Percentiles rank a stretch among this genome's conserved stretches.
Evolutionary conservation across 1,140 invertebrate species (phyloP).

Genomic region (Calephelis virginiensis): DNA sequence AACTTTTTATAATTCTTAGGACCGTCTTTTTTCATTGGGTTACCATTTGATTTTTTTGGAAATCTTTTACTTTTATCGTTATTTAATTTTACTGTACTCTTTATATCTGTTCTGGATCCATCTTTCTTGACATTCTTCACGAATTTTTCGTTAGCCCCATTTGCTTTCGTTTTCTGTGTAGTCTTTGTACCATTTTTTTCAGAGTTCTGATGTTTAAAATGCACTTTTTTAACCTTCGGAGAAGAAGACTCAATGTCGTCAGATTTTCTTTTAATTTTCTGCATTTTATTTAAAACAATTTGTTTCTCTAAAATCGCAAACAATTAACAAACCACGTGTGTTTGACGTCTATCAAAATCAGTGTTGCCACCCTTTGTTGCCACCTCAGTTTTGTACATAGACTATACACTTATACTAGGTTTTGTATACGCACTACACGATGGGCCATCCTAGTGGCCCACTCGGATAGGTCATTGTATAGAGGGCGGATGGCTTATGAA

Average conservation of each 20-base stretch:
- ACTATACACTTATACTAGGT: no score
- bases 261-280: slow-evolving; percentile 10
- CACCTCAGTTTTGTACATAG: no score
- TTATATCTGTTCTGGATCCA: neutral
- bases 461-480: no score
- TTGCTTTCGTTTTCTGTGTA: no score
- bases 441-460: no score
- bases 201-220: neutral
- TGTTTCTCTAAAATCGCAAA: no score
- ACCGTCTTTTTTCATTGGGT: neutral
- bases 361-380: no score
- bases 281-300: neutral
- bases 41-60: neutral
- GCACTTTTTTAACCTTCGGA: neutral
- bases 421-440: no score
- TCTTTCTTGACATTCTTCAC: neutral
- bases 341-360: neutral
- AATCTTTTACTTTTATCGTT: neutral
- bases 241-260: neutral
- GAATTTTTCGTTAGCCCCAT: neutral
- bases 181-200: neutral
- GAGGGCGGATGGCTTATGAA: no score
- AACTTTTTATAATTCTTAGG: slow-evolving; percentile 36
- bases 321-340: neutral
- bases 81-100: neutral